Evolutionary conservation across 2,113 vertebrate species (phyloP), one percentile per base, ranked within the genome.

Genomic region (Ochotona curzoniae): DNA sequence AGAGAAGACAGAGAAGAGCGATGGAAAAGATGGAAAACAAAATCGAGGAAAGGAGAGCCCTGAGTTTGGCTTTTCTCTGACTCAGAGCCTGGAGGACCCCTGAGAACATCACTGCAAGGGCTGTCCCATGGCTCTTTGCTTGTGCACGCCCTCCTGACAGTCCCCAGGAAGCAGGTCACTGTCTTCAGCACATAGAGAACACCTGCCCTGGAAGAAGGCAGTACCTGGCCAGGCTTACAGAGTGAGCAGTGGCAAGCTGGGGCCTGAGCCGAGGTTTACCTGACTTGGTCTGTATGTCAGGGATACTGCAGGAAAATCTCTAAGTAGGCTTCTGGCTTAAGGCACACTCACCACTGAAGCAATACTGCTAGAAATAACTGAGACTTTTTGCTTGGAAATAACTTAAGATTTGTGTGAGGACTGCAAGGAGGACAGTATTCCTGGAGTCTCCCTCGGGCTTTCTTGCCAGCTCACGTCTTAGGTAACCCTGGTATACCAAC

Each of bases 341-440:
- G 14, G 49, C 9, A 73, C 4, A 44, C 26, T 57, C 44, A 38
- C 60, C 47, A 79, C 70, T n/a, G 71, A 88, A 83, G 26, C 20
- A 75, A 47, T 26, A 81, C 28, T 47, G 25, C 38, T 64, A 63
- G 32, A 81, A 61, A 61, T 54, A 30, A 26, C 28, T 47, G 32
- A 87, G 70, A 76, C 60, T 35, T 70, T 51, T 89, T 28, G 73
- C 74, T 92, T 80, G 71, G 28, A 89, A 83, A 67, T 82, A 67
- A 51, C 63, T 88, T 92, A 54, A 66, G 30, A 83, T 78, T 64
- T 71, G 83, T 1, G 51, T n/a, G 82, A 84, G 47, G 26, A 44
- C 60, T 85, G 17, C n/a, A 74, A 88, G 26, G 17, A 32, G 11
- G 69, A 11, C 18, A 51, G 10, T n/a, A 5, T 61, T 60, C n/a